These are phyloP conservation scores for Mamestra brassicae DNA, from an alignment of 2,888 invertebrate species.

Conservation along the genomic window DNA sequence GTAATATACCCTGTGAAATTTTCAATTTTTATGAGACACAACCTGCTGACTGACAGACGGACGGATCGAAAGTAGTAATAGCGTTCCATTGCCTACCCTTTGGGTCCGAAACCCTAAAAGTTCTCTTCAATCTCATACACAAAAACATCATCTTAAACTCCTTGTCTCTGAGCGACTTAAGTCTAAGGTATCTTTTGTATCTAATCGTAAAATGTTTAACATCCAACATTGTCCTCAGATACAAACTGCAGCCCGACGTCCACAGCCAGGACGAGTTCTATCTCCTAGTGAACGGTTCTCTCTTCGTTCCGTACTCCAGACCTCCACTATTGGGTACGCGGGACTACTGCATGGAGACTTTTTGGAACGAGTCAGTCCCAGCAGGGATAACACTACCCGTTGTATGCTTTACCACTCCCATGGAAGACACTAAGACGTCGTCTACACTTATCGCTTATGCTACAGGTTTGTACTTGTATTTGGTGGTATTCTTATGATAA, in stretches of 20 bases:
- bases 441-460: conserved; percentile 83
- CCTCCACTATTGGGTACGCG: conserved; percentile 87
- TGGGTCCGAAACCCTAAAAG: neutral
- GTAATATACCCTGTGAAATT: too few species aligned
- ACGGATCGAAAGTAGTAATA: too few species aligned
- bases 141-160: neutral
- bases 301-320: conserved; percentile 88
- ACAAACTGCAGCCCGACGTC: conserved; percentile 88
- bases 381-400: conserved; percentile 89
- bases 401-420: conserved; percentile 87
- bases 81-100: too few species aligned
- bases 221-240: conserved; percentile 80
- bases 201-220: neutral
- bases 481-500: conserved; percentile 1
- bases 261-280: conserved; percentile 89
- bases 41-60: too few species aligned
- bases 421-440: conserved; percentile 81
- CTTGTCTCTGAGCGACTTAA: neutral
- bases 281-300: conserved; percentile 91
- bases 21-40: too few species aligned
- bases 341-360: conserved; percentile 92
- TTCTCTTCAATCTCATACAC: neutral
- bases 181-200: neutral
- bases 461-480: conserved; percentile 75
- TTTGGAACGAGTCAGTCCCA: conserved; percentile 85